phyloP scores from a whole-genome alignment of 1,140 invertebrate species.

The Onthophagus taurus region DNA sequence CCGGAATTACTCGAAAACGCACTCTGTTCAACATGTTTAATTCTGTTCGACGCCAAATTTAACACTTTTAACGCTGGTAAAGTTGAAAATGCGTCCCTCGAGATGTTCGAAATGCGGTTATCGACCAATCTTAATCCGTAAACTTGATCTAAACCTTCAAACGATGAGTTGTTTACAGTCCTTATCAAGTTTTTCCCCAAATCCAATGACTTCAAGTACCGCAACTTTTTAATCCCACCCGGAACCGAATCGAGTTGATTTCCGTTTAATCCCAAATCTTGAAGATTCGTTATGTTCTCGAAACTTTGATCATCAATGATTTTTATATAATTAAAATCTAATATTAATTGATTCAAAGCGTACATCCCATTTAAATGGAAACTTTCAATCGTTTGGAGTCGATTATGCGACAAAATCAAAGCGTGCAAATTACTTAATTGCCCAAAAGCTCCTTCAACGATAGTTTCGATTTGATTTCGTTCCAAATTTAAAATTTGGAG shows the following conservation, averaged over 20 bases:
- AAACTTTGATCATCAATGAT: slow-evolving; percentile 63
- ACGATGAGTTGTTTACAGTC: slow-evolving; percentile 48
- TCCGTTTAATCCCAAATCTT: slow-evolving; percentile 66
- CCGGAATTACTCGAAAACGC: slow-evolving; percentile 55
- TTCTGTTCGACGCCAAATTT: slow-evolving; percentile 59
- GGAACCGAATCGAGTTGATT: slow-evolving; percentile 68
- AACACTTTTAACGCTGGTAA: slow-evolving; percentile 55
- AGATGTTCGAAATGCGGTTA: slow-evolving; percentile 57
- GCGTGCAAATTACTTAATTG: slow-evolving; percentile 68
- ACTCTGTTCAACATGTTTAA: slow-evolving; percentile 51
- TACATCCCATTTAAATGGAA: slow-evolving; percentile 62
- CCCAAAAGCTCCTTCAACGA: slow-evolving; percentile 64
- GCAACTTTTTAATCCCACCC: slow-evolving; percentile 53
- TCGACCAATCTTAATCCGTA: slow-evolving; percentile 56
- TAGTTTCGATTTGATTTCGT: slow-evolving; percentile 60
- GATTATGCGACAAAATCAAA: slow-evolving; percentile 64
- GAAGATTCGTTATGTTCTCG: slow-evolving; percentile 66
- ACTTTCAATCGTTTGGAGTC: slow-evolving; percentile 55
- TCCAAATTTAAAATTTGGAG: slow-evolving; percentile 69
- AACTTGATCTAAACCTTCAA: slow-evolving; percentile 51
- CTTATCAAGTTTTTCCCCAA: slow-evolving; percentile 68
- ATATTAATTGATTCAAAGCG: slow-evolving; percentile 59
- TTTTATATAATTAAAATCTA: slow-evolving; percentile 66
- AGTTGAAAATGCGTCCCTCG: slow-evolving; percentile 54
- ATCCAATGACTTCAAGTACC: slow-evolving; percentile 64